phyloP scores from a whole-genome alignment of 2,113 vertebrate species.

The Gambusia affinis region DNA sequence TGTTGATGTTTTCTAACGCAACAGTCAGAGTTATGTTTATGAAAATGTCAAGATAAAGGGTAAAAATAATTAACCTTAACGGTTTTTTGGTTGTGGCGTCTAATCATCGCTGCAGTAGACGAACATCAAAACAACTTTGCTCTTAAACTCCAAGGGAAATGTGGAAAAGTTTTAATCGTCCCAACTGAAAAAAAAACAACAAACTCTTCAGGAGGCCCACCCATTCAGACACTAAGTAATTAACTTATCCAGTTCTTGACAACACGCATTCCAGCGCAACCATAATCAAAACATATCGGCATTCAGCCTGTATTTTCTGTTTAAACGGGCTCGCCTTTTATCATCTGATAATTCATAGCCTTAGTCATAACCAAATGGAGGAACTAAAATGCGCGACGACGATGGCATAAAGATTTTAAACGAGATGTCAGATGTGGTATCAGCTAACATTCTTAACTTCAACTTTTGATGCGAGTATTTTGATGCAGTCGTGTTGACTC shows the following conservation, averaged over 20 bases:
- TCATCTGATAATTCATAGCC: not conserved
- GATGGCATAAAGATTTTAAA: not conserved
- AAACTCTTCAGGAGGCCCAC: slow-evolving; percentile 53
- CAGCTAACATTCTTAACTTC: slow-evolving; percentile 19
- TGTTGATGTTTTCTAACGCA: slow-evolving; percentile 8
- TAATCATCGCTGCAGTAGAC: not conserved
- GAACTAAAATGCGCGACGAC: not conserved
- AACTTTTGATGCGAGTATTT: slow-evolving; percentile 57
- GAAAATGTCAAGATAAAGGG: slow-evolving; percentile 1
- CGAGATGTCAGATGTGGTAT: not conserved
- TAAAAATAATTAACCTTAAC: not conserved
- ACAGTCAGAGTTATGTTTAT: not conserved
- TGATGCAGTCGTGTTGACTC: slow-evolving; percentile 66
- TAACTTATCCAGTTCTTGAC: slow-evolving; percentile 43
- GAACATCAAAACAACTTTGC: slow-evolving; percentile 10
- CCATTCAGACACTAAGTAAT: slow-evolving; percentile 52
- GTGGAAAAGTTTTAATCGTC: slow-evolving; percentile 18
- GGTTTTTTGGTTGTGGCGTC: not conserved
- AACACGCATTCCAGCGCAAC: slow-evolving; percentile 56
- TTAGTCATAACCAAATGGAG: not conserved
- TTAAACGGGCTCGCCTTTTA: not conserved
- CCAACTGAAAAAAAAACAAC: slow-evolving; percentile 27
- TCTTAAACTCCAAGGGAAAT: slow-evolving; percentile 11
- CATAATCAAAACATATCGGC: slow-evolving; percentile 66
- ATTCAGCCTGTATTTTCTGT: slow-evolving; percentile 11